Evolutionary conservation across 2,888 invertebrate species (phyloP), one percentile per base, ranked within the genome.

Genomic region (Nezara viridula): DNA sequence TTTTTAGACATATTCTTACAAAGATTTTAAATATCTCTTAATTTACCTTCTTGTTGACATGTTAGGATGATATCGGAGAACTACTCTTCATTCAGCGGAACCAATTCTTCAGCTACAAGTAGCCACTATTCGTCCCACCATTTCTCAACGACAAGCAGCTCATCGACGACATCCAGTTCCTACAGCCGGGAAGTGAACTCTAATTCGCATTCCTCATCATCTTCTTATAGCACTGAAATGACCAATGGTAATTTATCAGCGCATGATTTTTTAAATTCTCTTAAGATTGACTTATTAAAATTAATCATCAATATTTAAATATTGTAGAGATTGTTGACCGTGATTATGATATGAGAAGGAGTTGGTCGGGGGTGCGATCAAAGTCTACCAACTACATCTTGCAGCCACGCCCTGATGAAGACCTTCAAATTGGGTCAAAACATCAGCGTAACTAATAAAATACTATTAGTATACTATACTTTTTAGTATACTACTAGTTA

Each of bases 61-160:
- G 87, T 24, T 52, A 89, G 89, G 81, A 89, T 52, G 86, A 86
- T 87, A 66, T 89, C 89, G 1, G 90, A 90, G 21, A 88, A 85
- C 55, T 90, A 90, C 37, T 89, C 90, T 14, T 88, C 88, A 6
- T 90, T 40, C 44, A 55, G 44, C 44, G 86, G 77, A 14, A 89
- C 87, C 50, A 85, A 85, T 10, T 66, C 86, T 44, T 77, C 85
- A 37, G 85, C 87, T 47, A 86, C 88, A 1, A 88, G 73, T 85
- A 85, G 86, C 44, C 66, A 86, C 88, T 52, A 60, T 89, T 86
- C 88, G 2, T 44, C 87, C 4, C 73, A 89, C 55, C 81, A 77
- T 44, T 88, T 87, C 55, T 77, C 89, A 12, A 60, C 88, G 12
- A 88, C 81, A 0, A 81, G 44, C 44, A 81, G 47, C 44, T 81